Evolutionary conservation across 2,888 invertebrate genomes (phyloP).

Genomic region (Diadromus collaris): DNA sequence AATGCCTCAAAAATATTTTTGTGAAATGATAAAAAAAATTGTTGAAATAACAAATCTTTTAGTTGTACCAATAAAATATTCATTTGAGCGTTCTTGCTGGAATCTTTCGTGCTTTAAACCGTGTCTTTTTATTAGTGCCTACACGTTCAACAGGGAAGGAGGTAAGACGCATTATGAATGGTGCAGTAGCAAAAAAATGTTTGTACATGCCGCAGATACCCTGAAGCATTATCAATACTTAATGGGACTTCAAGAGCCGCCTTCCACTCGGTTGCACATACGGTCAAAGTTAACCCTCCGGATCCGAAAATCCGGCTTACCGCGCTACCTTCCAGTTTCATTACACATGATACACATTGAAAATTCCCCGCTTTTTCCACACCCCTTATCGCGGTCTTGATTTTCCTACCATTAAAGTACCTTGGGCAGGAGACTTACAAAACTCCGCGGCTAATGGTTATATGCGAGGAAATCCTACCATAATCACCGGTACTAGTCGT

Average conservation of each 20-base stretch:
- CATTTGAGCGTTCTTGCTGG: too few species aligned
- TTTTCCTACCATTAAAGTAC: not conserved
- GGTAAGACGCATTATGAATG: not conserved
- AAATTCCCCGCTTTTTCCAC: not conserved
- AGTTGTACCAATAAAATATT: too few species aligned
- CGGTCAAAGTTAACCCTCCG: not conserved
- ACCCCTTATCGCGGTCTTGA: not conserved
- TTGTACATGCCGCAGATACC: not conserved
- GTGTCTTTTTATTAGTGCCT: too few species aligned
- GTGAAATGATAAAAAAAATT: too few species aligned
- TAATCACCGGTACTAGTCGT: conserved; percentile 20
- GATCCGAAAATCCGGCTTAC: not conserved
- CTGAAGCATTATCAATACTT: not conserved
- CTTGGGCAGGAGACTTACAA: not conserved
- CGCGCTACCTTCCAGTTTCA: not conserved
- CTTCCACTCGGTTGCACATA: not conserved
- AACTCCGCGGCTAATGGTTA: conserved; percentile 11
- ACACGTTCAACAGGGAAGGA: conserved; percentile 63
- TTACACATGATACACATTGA: not conserved
- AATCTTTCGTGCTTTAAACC: too few species aligned
- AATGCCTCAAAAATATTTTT: too few species aligned
- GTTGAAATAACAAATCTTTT: too few species aligned
- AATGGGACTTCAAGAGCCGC: not conserved
- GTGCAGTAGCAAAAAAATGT: not conserved
- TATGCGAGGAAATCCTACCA: conserved; percentile 22